Evolutionary conservation across 2,888 invertebrate species (phyloP).

Genomic region (Oeneis ivallda): DNA sequence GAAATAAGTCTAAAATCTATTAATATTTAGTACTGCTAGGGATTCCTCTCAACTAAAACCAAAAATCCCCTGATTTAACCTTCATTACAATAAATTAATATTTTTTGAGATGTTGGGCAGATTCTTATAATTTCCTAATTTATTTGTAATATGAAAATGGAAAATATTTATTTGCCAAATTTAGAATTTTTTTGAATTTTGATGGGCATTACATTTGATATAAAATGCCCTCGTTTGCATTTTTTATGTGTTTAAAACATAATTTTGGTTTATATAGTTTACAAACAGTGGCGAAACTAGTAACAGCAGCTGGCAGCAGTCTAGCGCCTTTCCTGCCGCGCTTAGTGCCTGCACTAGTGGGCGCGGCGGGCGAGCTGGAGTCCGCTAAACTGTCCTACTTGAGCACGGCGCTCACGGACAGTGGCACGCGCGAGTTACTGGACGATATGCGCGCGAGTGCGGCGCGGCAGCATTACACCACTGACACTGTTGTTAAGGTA

Average conservation of each 20-base stretch:
- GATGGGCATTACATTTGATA: no score
- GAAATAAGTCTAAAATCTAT: no score
- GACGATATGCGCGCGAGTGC: slow-evolving; percentile 91
- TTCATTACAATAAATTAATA: no score
- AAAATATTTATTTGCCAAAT: no score
- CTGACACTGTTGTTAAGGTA: slow-evolving; percentile 93
- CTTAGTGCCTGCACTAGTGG: slow-evolving; percentile 91
- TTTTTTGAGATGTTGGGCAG: no score
- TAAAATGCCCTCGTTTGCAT: no score
- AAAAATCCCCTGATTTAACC: no score
- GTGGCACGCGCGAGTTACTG: slow-evolving; percentile 87
- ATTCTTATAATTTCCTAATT: no score
- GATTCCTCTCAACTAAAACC: no score
- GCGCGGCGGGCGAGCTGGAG: slow-evolving; percentile 94
- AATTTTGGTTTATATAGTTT: slow-evolving; percentile 79
- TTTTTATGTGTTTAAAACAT: background rate
- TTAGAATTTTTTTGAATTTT: no score
- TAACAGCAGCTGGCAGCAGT: slow-evolving; percentile 88
- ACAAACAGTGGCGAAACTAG: slow-evolving; percentile 92
- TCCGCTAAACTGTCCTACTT: slow-evolving; percentile 89
- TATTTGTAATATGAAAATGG: no score
- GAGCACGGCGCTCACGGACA: slow-evolving; percentile 87
- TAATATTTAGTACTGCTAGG: no score
- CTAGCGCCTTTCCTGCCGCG: slow-evolving; percentile 90
- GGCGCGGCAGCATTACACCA: slow-evolving; percentile 92